Evolutionary conservation across 2,888 invertebrate species (phyloP).

Genomic region (Erebia palarica): DNA sequence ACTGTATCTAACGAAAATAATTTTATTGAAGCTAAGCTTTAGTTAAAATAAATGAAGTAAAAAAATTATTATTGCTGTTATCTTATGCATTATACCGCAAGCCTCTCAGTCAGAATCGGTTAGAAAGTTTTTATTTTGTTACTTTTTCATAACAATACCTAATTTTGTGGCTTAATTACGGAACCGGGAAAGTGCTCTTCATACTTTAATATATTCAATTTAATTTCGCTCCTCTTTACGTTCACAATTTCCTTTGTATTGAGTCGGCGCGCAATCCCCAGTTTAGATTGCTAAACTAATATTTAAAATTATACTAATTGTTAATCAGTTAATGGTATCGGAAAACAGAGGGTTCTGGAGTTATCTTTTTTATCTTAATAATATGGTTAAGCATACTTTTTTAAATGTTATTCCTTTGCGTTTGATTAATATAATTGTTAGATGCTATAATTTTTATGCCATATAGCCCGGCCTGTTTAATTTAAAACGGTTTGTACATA

Average conservation of each 20-base stretch:
- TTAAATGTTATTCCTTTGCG: background rate
- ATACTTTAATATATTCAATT: constrained; percentile 36
- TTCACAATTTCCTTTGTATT: constrained; percentile 22
- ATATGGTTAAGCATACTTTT: background rate
- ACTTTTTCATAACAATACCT: constrained; percentile 67
- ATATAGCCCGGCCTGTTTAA: too few relatives aligned
- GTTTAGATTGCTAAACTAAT: constrained; percentile 20
- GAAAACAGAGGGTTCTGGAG: constrained; percentile 3
- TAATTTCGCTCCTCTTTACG: constrained; percentile 22
- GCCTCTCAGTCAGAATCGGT: constrained; percentile 50
- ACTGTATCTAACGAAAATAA: too few relatives aligned
- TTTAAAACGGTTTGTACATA: too few relatives aligned
- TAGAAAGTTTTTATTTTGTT: constrained; percentile 53
- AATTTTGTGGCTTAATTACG: constrained; percentile 67
- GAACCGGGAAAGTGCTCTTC: constrained; percentile 54
- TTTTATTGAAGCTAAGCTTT: too few relatives aligned
- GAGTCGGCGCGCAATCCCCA: background rate
- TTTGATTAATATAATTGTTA: background rate
- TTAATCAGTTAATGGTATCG: constrained; percentile 20
- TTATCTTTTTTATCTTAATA: background rate
- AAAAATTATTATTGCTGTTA: constrained; percentile 6
- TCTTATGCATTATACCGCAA: constrained; percentile 14
- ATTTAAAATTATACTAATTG: constrained; percentile 20
- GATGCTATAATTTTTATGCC: background rate
- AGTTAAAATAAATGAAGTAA: background rate